Percentiles rank a stretch among this genome's conserved stretches.
Conservation (phyloP, 2,113 vertebrate genomes). For the Pseudolaguvia tuberculata region DNA sequence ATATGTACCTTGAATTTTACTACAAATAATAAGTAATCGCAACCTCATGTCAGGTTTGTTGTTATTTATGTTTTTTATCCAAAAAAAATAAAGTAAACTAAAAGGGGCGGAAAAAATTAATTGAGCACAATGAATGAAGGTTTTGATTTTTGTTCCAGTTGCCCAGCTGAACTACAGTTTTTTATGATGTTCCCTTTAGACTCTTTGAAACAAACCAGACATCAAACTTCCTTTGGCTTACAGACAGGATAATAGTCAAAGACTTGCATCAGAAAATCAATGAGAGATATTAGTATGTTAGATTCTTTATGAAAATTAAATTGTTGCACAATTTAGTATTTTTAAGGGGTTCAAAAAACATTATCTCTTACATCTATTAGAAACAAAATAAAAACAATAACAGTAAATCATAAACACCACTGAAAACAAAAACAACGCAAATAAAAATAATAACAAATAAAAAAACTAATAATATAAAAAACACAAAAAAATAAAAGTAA, state of each 20-base stretch:
- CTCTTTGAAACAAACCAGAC: slow-evolving; percentile 47
- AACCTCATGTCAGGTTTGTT: no score
- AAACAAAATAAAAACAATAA: background rate
- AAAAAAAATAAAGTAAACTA: no score
- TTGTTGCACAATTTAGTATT: slow-evolving; percentile 11
- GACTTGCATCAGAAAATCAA: background rate
- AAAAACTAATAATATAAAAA: no score
- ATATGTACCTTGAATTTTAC: no score
- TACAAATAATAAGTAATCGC: no score
- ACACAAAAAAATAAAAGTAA: no score
- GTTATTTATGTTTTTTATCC: no score
- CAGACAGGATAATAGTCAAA: slow-evolving; percentile 29
- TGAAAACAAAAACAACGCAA: background rate
- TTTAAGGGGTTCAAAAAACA: slow-evolving; percentile 2
- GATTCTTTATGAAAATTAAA: background rate
- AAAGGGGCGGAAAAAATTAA: no score
- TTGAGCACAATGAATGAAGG: no score
- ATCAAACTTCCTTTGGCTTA: slow-evolving; percentile 31
- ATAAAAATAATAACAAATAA: background rate
- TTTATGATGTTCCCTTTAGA: slow-evolving; percentile 12
- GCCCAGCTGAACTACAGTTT: no score
- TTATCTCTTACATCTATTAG: slow-evolving; percentile 3
- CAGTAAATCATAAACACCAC: no score
- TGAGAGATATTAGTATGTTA: background rate
- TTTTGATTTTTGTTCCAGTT: no score